A percentile compares a stretch with the other conserved stretches of the same genome.
phyloP scores from a whole-genome alignment of 2,113 vertebrate species.

The Anolis carolinensis region DNA sequence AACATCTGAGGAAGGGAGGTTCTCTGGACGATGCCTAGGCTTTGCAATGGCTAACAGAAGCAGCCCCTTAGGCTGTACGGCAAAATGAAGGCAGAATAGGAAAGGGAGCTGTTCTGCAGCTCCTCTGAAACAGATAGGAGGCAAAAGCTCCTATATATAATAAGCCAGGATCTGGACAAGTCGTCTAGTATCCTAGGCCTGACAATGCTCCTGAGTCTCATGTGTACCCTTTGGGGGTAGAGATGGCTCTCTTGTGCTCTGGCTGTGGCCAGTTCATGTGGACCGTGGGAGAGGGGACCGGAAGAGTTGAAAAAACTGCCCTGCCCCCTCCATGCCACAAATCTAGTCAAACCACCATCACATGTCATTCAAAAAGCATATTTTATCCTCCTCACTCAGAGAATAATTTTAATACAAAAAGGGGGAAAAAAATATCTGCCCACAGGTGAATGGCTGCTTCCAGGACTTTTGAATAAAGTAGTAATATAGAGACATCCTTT shows the following conservation, averaged over 20 bases:
- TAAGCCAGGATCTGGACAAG: conserved; percentile 12
- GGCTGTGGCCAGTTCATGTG: background rate
- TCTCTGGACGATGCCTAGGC: background rate
- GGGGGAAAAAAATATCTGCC: conserved; percentile 60
- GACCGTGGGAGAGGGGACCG: background rate
- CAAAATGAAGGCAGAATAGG: background rate
- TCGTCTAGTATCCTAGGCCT: conserved; percentile 1
- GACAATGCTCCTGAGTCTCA: conserved; percentile 26
- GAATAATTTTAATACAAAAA: conserved; percentile 15
- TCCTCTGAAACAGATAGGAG: background rate
- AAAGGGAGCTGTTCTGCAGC: background rate
- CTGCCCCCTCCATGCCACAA: background rate
- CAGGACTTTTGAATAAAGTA: conserved; percentile 72
- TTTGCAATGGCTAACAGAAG: conserved; percentile 20
- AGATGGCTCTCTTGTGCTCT: conserved; percentile 4
- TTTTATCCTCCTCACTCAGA: conserved; percentile 9
- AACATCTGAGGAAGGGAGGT: background rate
- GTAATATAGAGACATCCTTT: conserved; percentile 54
- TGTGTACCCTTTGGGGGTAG: background rate
- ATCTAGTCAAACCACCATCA: conserved; percentile 17
- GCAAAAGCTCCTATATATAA: background rate
- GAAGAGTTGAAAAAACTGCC: background rate
- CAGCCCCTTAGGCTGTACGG: background rate
- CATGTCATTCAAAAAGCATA: conserved; percentile 15
- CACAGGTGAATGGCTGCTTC: conserved; percentile 69